Conservation (phyloP, 2,888 invertebrate genomes). For the Drosophila prolongata region DNA sequence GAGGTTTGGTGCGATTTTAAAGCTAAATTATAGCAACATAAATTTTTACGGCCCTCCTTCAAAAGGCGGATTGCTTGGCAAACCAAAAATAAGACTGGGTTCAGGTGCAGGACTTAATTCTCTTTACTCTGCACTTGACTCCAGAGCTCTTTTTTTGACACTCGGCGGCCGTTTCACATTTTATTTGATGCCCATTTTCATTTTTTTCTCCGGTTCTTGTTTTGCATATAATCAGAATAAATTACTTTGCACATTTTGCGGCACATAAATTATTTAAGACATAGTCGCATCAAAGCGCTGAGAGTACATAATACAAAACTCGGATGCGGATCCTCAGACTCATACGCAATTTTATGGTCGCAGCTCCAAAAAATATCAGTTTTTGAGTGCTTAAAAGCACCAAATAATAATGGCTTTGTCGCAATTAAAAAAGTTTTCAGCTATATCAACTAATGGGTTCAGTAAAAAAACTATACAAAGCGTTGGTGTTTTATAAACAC, state of each 20-base stretch:
- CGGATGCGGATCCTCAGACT: not conserved
- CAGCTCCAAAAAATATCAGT: no score
- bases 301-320: conserved; percentile 14
- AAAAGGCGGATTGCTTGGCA: conserved; percentile 21
- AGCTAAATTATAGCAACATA: conserved; percentile 76
- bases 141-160: conserved; percentile 41
- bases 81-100: conserved; percentile 21
- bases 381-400: no score
- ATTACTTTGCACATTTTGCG: conserved; percentile 79
- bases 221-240: conserved; percentile 75
- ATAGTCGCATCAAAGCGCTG: conserved; percentile 41
- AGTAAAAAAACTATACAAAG: no score
- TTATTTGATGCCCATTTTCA: conserved; percentile 63
- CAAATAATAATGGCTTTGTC: no score
- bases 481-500: not conserved
- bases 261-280: conserved; percentile 74
- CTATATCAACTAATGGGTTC: no score
- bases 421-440: no score
- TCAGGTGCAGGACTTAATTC: conserved; percentile 77
- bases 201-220: conserved; percentile 24
- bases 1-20: conserved; percentile 67
- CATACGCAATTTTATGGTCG: conserved; percentile 1
- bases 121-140: conserved; percentile 60
- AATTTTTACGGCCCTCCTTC: conserved; percentile 69
- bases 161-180: conserved; percentile 72